Conservation (phyloP, 2,888 invertebrate species). For the Papilio protenor region DNA sequence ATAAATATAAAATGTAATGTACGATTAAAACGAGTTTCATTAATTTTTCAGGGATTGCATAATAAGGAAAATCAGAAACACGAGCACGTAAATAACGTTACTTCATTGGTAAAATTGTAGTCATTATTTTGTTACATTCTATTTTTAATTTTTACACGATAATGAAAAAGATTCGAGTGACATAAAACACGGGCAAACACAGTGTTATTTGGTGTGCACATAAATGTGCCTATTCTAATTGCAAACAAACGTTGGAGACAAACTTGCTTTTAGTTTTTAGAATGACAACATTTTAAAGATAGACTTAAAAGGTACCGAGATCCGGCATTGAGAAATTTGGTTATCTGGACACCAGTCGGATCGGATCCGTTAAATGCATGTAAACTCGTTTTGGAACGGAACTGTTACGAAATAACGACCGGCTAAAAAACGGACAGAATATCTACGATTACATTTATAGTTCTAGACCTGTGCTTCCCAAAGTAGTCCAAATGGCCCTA, state of each 20-base stretch:
- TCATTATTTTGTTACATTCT: background rate
- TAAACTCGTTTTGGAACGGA: constrained; percentile 48
- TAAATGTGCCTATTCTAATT: background rate
- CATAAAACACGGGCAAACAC: background rate
- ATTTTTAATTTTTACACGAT: background rate
- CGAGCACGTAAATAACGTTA: background rate
- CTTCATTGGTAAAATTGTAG: too few species aligned
- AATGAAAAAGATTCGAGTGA: background rate
- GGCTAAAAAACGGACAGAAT: constrained; percentile 44
- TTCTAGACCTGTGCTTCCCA: background rate
- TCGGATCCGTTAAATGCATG: constrained; percentile 33
- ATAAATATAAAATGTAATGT: background rate
- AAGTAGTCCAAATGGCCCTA: background rate
- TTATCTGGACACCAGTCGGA: constrained; percentile 32
- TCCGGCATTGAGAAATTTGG: constrained; percentile 45
- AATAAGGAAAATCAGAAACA: background rate
- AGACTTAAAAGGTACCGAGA: constrained; percentile 40
- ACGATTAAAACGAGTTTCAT: background rate
- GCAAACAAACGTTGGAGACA: background rate
- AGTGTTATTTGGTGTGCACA: background rate
- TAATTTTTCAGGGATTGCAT: background rate
- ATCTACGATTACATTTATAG: constrained; percentile 43
- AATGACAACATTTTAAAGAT: constrained; percentile 17
- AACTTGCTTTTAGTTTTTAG: constrained; percentile 21
- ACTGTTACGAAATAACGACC: constrained; percentile 48